Percentiles rank a stretch among this genome's conserved stretches.
Evolutionary conservation across 2,797 vertebrate genomes (phyloP).

Genomic region (Tolypeutes matacus): DNA sequence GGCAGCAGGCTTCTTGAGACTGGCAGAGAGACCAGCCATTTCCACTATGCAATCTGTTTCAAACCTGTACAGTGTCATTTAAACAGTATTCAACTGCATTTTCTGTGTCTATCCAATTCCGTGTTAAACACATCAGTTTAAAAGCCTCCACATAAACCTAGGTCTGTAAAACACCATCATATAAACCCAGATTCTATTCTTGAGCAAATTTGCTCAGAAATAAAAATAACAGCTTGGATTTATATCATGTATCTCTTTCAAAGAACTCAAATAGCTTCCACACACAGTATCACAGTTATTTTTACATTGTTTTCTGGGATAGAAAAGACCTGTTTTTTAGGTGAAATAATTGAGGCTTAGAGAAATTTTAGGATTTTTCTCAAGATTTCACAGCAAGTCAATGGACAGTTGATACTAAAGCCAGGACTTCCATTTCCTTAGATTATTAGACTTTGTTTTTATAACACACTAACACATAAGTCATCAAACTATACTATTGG

Average conservation of each 20-base stretch:
- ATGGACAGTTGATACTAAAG: background rate
- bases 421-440: background rate
- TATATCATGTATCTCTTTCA: conserved; percentile 51
- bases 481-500: conserved; percentile 27
- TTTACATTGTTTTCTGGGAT: conserved; percentile 17
- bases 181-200: conserved; percentile 69
- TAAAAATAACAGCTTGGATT: conserved; percentile 73
- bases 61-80: background rate
- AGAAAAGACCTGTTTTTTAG: conserved; percentile 18
- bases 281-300: background rate
- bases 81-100: background rate
- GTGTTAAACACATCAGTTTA: conserved; percentile 55
- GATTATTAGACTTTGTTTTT: background rate
- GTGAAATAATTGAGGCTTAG: conserved; percentile 31
- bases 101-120: conserved; percentile 53
- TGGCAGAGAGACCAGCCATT: background rate
- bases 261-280: conserved; percentile 54
- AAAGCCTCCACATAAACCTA: conserved; percentile 69
- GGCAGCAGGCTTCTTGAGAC: background rate
- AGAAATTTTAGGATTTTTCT: background rate
- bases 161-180: conserved; percentile 58
- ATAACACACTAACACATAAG: background rate
- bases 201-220: conserved; percentile 73
- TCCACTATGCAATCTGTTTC: background rate
- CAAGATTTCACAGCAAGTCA: conserved; percentile 12